phyloP scores from a whole-genome alignment of 2,797 vertebrate species.

The Trachurus trachurus region DNA sequence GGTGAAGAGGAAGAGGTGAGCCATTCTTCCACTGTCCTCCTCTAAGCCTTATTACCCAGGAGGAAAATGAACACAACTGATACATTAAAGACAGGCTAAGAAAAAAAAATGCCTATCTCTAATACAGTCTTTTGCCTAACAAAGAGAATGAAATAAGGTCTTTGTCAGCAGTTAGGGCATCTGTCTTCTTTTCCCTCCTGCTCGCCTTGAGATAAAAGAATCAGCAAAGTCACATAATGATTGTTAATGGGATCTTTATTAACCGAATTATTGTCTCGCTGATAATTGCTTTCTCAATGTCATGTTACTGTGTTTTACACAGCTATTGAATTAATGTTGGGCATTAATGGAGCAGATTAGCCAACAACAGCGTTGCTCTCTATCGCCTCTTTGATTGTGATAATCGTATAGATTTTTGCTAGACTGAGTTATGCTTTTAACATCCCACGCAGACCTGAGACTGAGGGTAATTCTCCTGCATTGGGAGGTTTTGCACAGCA shows the following conservation, averaged over 20 bases:
- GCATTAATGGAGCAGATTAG: slow-evolving; percentile 70
- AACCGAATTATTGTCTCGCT: slow-evolving; percentile 76
- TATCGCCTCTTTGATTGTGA: slow-evolving; percentile 63
- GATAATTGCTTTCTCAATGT: slow-evolving; percentile 83
- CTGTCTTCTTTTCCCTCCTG: slow-evolving; percentile 71
- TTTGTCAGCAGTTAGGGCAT: slow-evolving; percentile 83
- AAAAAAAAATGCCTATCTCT: slow-evolving; percentile 73
- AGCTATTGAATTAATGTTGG: slow-evolving; percentile 70
- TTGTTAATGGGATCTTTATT: slow-evolving; percentile 83
- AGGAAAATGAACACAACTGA: slow-evolving; percentile 66
- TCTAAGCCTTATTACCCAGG: slow-evolving; percentile 61
- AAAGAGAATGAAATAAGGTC: slow-evolving; percentile 76
- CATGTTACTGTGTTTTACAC: slow-evolving; percentile 74
- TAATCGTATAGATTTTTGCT: slow-evolving; percentile 61
- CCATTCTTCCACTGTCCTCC: slow-evolving; percentile 68
- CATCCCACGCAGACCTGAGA: slow-evolving; percentile 28
- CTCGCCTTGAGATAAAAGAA: slow-evolving; percentile 81
- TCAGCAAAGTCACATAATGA: slow-evolving; percentile 81
- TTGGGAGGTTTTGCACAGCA: slow-evolving; percentile 16
- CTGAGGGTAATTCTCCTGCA: slow-evolving; percentile 2
- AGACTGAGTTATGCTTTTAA: slow-evolving; percentile 39
- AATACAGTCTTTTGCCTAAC: slow-evolving; percentile 71
- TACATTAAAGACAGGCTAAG: slow-evolving; percentile 60
- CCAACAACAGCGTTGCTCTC: slow-evolving; percentile 48
- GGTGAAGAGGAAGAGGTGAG: slow-evolving; percentile 67